Evolutionary conservation across 2,888 invertebrate species (phyloP).

Genomic region (Tribolium freemani): DNA sequence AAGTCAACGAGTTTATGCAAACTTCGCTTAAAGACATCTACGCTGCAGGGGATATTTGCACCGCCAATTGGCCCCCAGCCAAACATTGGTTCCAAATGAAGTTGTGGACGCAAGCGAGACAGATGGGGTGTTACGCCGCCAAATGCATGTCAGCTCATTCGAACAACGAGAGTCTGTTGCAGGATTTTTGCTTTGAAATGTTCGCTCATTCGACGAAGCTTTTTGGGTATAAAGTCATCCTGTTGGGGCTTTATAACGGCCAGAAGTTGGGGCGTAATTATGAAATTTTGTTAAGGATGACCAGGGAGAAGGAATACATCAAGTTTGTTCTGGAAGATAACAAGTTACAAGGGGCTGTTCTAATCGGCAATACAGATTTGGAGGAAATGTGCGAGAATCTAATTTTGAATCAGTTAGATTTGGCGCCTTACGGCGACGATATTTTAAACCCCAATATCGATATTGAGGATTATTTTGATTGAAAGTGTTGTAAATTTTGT

Average conservation of each 20-base stretch:
- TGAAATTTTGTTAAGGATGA: slow-evolving; percentile 88
- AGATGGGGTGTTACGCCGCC: slow-evolving; percentile 96
- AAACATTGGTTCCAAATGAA: slow-evolving; percentile 95
- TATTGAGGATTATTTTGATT: slow-evolving; percentile 99
- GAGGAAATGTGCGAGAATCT: slow-evolving; percentile 99
- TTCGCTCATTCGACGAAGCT: slow-evolving; percentile 97
- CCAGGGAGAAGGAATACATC: slow-evolving; percentile 84
- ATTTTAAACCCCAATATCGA: slow-evolving; percentile 96
- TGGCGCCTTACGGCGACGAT: slow-evolving; percentile 90
- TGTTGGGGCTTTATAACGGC: slow-evolving; percentile 94
- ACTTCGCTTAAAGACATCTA: slow-evolving; percentile 84
- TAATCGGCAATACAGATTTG: slow-evolving; percentile 96
- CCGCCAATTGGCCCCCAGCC: slow-evolving; percentile 82
- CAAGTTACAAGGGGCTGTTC: slow-evolving; percentile 90
- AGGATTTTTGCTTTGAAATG: slow-evolving; percentile 97
- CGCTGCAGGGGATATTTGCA: slow-evolving; percentile 97
- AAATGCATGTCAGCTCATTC: slow-evolving; percentile 84
- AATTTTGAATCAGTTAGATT: slow-evolving; percentile 93
- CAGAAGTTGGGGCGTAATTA: slow-evolving; percentile 86
- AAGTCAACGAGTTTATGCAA: slow-evolving; percentile 88
- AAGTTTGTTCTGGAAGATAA: slow-evolving; percentile 91
- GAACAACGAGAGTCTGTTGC: slow-evolving; percentile 76
- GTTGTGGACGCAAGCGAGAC: slow-evolving; percentile 97
- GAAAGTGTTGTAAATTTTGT: not conserved
- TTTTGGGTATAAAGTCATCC: slow-evolving; percentile 93